phyloP scores from a whole-genome alignment of 2,888 invertebrate species.

The Tachina grossa region DNA sequence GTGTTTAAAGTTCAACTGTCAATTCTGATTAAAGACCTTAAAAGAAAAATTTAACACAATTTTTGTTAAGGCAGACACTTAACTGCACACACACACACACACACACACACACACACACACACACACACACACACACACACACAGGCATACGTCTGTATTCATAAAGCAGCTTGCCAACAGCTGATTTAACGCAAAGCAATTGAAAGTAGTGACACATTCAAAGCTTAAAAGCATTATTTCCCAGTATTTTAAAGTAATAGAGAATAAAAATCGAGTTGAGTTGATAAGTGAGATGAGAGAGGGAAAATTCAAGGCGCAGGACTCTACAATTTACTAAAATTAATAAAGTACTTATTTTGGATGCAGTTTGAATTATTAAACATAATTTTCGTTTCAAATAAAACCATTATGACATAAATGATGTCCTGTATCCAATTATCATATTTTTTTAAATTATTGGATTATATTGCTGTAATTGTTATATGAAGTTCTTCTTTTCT shows the following conservation, averaged over 20 bases:
- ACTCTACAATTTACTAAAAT: conserved; percentile 49
- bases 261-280: conserved; percentile 24
- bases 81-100: background rate
- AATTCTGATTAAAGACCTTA: conserved; percentile 63
- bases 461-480: background rate
- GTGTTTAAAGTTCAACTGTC: conserved; percentile 61
- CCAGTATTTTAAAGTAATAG: conserved; percentile 51
- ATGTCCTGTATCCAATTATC: background rate
- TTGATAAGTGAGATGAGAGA: background rate
- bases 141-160: background rate
- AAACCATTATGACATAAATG: background rate
- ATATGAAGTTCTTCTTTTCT: background rate
- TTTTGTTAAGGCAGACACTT: conserved; percentile 54
- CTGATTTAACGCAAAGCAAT: conserved; percentile 40
- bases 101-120: background rate
- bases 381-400: background rate
- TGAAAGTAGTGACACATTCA: background rate
- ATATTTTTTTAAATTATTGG: no score
- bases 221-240: conserved; percentile 34
- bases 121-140: background rate
- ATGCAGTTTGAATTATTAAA: conserved; percentile 54
- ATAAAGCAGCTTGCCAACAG: conserved; percentile 37
- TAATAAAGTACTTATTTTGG: conserved; percentile 19
- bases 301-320: conserved; percentile 41
- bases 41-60: conserved; percentile 58